Conservation (phyloP, 2,797 vertebrate genomes). For the Dicrostonyx torquatus region DNA sequence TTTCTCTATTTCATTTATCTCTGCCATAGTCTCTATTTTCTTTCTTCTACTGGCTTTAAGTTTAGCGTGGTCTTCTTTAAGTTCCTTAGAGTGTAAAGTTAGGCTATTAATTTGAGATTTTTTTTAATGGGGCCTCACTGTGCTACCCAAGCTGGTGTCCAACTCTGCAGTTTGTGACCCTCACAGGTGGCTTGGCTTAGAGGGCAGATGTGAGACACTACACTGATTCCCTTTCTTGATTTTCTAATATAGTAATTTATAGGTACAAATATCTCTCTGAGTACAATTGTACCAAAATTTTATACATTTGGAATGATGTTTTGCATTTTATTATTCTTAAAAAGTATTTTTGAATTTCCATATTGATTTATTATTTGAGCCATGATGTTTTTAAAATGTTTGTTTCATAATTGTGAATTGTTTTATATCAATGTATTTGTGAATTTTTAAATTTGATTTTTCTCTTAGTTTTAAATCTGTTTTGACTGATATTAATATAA, state of each 20-base stretch:
- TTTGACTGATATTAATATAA: background rate
- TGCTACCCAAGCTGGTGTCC: background rate
- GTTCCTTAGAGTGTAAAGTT: background rate
- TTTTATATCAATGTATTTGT: background rate
- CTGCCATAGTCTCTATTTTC: constrained; percentile 1
- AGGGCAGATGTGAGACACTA: background rate
- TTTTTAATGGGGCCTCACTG: background rate
- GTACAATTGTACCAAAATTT: too few species aligned
- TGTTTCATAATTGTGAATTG: background rate
- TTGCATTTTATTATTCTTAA: background rate
- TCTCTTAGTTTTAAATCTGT: background rate
- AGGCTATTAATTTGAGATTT: background rate
- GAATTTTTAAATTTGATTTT: background rate
- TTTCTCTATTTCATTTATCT: constrained; percentile 42
- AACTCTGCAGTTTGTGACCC: background rate
- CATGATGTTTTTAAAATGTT: background rate
- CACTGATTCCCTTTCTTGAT: background rate
- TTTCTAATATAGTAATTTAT: background rate
- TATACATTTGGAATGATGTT: background rate
- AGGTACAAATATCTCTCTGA: background rate
- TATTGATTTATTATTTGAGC: constrained; percentile 5
- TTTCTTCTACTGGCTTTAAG: background rate
- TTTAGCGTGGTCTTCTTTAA: background rate
- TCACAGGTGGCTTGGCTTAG: background rate
- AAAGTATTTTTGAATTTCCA: background rate